Evolutionary conservation across 2,797 vertebrate genomes (phyloP).

Genomic region (Galago senegalensis): DNA sequence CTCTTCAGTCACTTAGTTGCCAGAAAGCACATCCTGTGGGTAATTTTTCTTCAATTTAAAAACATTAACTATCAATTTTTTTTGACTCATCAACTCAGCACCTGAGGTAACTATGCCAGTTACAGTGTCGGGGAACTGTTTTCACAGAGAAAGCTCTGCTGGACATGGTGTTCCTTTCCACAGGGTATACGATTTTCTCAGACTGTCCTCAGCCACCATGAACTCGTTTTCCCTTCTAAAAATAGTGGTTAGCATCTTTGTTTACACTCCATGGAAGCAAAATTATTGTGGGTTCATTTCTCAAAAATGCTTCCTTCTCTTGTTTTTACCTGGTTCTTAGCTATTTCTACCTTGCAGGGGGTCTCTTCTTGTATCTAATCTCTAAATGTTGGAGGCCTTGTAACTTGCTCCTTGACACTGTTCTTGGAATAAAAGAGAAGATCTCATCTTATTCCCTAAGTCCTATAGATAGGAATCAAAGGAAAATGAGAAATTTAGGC

Average conservation of each 20-base stretch:
- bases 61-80: not conserved
- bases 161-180: not conserved
- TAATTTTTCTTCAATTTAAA: not conserved
- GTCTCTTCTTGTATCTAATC: not conserved
- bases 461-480: not conserved
- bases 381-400: not conserved
- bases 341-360: not conserved
- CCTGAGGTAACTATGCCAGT: not conserved
- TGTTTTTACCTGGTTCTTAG: not conserved
- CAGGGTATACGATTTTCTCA: not conserved
- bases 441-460: not conserved
- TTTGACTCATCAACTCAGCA: not conserved
- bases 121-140: not conserved
- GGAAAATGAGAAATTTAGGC: not conserved
- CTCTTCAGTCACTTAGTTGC: not conserved
- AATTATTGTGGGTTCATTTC: not conserved
- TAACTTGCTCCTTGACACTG: not conserved
- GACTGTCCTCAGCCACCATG: not conserved
- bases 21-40: not conserved
- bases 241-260: not conserved
- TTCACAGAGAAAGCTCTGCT: not conserved
- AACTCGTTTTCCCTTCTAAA: not conserved
- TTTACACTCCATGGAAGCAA: not conserved
- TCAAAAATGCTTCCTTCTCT: not conserved
- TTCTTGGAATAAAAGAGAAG: conserved; percentile 15